Base-by-base conservation (phyloP, 2,888 invertebrate genomes). In the Candidula unifasciata region DNA sequence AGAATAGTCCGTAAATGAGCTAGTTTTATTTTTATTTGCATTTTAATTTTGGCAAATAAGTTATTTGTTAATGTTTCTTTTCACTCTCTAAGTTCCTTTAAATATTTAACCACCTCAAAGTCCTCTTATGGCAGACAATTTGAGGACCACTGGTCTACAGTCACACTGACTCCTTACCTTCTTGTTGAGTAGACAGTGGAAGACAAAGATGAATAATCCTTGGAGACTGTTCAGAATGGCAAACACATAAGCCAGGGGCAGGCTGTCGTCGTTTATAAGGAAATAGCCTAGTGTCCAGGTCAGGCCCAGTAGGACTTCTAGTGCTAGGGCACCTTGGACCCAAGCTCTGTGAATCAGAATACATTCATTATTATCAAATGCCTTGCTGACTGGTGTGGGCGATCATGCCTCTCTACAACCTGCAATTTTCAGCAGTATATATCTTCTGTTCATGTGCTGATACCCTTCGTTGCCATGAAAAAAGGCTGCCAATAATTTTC, bases 251-350 rank as follows among this genome's bases (percentile, higher is more conserved):
- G 92, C 92, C 83, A 92, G 80, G 6, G 88, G 87, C 21, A 91
- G 79, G 13, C 89, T 90, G 37, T 90, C 89, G 68, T 89, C 85
- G 82, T 86, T 90, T 80, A 92, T 88, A 87, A 89, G 90, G 85
- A 91, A 91, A 78, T 89, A 92, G n/a, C 92, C 92, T 84, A 92
- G 89, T 35, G 91, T 88, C 92, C 92, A 92, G 5, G 89, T 89
- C 78, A 89, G 85, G 6, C 89, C 89, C 60, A 89, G 86, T 57
- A 88, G 80, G 24, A 88, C 88, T 71, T 88, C 89, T 64, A 89
- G 81, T 1, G 88, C 86, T 73, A 88, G 54, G 0, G 88, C 87
- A 33, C 88, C 88, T 60, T 88, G 87, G 21, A 88, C 82, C 88
- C 88, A 88, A 35, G 89, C 84, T 52, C 88, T 88, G 87, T 54